Evolutionary conservation across 2,797 vertebrate genomes (phyloP).

Genomic region (Neosilurus mollespiculum): DNA sequence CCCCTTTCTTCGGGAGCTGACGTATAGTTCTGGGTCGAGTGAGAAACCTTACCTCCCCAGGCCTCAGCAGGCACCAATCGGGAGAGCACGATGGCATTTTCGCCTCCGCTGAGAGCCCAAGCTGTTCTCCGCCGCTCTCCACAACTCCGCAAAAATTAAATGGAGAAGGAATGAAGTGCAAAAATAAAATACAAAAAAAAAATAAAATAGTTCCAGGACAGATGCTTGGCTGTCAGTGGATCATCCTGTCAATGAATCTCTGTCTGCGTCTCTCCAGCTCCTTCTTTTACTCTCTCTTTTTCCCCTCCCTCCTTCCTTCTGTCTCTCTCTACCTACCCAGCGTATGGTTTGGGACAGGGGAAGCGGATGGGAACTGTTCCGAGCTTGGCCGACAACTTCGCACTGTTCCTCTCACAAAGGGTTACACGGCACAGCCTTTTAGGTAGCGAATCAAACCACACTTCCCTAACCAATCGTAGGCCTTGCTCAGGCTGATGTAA

Average conservation of each 20-base stretch:
- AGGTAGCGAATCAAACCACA: constrained; percentile 90
- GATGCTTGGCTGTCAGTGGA: constrained; percentile 52
- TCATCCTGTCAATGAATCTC: constrained; percentile 68
- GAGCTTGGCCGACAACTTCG: constrained; percentile 78
- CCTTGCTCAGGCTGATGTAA: constrained; percentile 87
- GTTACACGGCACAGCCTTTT: constrained; percentile 80
- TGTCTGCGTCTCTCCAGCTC: neutral
- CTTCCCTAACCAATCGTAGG: constrained; percentile 82
- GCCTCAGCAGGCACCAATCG: constrained; percentile 87
- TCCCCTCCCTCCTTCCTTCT: too few species aligned
- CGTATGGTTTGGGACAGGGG: constrained; percentile 53
- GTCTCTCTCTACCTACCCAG: constrained; percentile 15
- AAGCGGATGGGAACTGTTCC: constrained; percentile 74
- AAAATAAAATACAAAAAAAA: constrained; percentile 9
- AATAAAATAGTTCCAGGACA: constrained; percentile 23
- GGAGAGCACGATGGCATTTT: constrained; percentile 94
- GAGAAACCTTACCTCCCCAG: constrained; percentile 83
- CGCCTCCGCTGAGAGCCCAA: constrained; percentile 72
- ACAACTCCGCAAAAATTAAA: constrained; percentile 55
- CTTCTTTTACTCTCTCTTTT: neutral
- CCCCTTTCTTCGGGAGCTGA: neutral
- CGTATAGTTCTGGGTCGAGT: constrained; percentile 23
- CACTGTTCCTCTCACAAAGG: constrained; percentile 84
- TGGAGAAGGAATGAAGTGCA: neutral
- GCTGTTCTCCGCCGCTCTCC: constrained; percentile 56